Evolutionary conservation across 2,888 invertebrate genomes (phyloP).

Genomic region (Andrena camellia): DNA sequence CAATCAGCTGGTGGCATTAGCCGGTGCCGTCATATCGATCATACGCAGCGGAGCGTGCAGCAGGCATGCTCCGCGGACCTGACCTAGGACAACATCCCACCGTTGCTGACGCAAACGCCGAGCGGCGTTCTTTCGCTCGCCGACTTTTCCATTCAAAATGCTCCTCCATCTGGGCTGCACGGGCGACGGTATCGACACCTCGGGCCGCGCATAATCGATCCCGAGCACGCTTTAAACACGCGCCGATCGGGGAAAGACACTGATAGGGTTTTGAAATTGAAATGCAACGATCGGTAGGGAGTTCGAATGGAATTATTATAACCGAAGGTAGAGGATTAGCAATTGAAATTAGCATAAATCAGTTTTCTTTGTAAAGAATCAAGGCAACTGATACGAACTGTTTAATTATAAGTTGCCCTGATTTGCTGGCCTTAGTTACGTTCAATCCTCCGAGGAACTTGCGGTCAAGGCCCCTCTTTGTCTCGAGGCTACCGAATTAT

Average conservation of each 20-base stretch:
- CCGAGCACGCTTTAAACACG: neutral
- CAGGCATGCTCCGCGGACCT: slow-evolving; percentile 52
- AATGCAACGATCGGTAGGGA: no score
- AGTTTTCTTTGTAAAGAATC: neutral
- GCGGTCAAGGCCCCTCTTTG: no score
- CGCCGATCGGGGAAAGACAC: neutral
- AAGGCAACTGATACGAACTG: neutral
- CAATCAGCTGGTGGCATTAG: slow-evolving; percentile 70
- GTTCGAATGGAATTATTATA: neutral
- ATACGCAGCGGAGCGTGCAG: slow-evolving; percentile 23
- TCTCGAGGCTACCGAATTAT: no score
- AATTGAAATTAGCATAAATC: neutral
- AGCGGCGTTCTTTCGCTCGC: slow-evolving; percentile 1
- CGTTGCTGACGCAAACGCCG: slow-evolving; percentile 35
- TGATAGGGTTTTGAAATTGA: slow-evolving; percentile 14
- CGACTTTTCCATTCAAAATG: slow-evolving; percentile 5
- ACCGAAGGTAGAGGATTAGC: neutral
- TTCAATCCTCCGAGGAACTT: no score
- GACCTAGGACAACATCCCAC: slow-evolving; percentile 58
- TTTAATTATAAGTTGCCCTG: no score
- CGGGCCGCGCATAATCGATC: neutral
- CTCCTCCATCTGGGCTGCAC: no score
- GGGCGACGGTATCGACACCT: neutral
- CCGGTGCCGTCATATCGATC: slow-evolving; percentile 52
- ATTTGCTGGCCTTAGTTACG: no score